Evolutionary conservation across 92 coral and sea anemone species (phyloP).

Genomic region (Phymanthus crucifer): DNA sequence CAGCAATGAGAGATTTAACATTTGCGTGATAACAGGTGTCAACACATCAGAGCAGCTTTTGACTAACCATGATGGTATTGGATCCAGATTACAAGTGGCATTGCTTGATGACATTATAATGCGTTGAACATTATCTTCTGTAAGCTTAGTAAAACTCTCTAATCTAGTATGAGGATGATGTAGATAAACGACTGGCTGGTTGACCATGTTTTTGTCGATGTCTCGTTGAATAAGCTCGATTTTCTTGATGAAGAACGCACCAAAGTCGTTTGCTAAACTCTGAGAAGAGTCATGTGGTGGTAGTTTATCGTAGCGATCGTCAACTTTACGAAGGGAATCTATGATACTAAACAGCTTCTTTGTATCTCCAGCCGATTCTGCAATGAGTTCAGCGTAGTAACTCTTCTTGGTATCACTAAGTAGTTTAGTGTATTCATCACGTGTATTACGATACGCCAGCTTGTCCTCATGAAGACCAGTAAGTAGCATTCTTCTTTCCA

Average conservation of each 20-base stretch:
- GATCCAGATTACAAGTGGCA: constrained; percentile 26
- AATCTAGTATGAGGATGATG: not conserved
- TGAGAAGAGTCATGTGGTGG: not conserved
- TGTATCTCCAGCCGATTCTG: too few species aligned
- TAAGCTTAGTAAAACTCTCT: not conserved
- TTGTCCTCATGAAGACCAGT: too few species aligned
- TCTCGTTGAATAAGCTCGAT: not conserved
- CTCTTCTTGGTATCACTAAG: too few species aligned
- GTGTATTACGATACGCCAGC: too few species aligned
- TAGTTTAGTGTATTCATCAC: too few species aligned
- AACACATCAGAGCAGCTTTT: constrained; percentile 23
- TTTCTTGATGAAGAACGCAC: not conserved
- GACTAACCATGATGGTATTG: constrained; percentile 37
- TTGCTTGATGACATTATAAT: constrained; percentile 20
- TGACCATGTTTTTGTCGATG: not conserved
- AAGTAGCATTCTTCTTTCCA: too few species aligned
- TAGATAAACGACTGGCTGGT: not conserved
- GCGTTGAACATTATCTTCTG: constrained; percentile 20
- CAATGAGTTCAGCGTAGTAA: too few species aligned
- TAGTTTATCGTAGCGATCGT: not conserved
- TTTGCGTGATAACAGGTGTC: constrained; percentile 48
- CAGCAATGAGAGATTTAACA: constrained; percentile 55
- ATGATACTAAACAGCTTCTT: too few species aligned
- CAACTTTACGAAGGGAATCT: not conserved
- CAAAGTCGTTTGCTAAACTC: not conserved